phyloP scores from a whole-genome alignment of 2,797 vertebrate species.

The Gambelia wislizenii region DNA sequence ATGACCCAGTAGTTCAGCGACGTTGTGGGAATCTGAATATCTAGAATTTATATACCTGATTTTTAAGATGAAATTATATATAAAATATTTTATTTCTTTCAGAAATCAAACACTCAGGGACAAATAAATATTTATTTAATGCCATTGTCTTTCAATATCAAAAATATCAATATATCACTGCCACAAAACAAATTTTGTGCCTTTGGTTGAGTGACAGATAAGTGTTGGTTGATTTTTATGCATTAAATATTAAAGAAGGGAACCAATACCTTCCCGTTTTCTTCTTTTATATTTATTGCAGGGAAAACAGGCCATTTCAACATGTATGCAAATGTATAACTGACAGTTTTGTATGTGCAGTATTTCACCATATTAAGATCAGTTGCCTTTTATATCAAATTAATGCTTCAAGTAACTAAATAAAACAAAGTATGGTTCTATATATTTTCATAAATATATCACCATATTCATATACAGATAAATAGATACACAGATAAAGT shows the following conservation, averaged over 20 bases:
- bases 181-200: not conserved
- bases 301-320: not conserved
- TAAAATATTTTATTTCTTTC: not conserved
- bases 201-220: too few species aligned
- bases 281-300: not conserved
- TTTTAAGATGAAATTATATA: not conserved
- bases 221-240: not conserved
- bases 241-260: not conserved
- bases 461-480: too few species aligned
- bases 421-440: not conserved
- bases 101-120: not conserved
- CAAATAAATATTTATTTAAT: not conserved
- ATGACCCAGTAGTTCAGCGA: not conserved
- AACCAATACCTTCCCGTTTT: not conserved
- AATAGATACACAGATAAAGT: too few species aligned
- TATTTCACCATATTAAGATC: not conserved
- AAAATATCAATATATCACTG: too few species aligned
- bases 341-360: not conserved
- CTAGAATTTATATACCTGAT: not conserved
- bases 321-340: not conserved
- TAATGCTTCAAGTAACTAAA: constrained; percentile 1
- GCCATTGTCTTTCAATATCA: too few species aligned
- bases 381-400: not conserved
- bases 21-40: not conserved
- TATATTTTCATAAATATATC: too few species aligned